Evolutionary conservation across 2,113 vertebrate genomes (phyloP).

Genomic region (Malaclemys terrapin): DNA sequence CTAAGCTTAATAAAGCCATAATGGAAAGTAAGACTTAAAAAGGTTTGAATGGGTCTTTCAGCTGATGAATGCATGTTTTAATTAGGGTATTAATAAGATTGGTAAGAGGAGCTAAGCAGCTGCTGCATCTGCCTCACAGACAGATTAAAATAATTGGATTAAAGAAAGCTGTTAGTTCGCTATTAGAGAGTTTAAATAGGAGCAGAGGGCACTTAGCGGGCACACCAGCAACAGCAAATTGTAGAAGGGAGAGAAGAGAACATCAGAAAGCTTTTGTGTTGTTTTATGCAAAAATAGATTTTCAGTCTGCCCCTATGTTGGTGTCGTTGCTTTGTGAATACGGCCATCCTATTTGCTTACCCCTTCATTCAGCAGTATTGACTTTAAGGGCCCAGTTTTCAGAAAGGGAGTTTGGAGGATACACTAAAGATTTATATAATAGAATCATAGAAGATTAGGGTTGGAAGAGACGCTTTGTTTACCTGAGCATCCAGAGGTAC

Average conservation of each 20-base stretch:
- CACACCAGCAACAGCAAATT: background rate
- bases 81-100: slow-evolving; percentile 1
- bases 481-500: too few relatives aligned
- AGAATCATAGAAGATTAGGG: too few relatives aligned
- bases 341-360: background rate
- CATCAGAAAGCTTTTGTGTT: background rate
- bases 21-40: background rate
- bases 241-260: background rate
- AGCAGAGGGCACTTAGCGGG: background rate
- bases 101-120: background rate
- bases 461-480: too few relatives aligned
- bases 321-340: background rate
- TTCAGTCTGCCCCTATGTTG: slow-evolving; percentile 31
- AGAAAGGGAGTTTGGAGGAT: background rate
- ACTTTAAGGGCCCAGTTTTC: background rate
- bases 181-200: slow-evolving; percentile 10
- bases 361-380: background rate
- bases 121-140: background rate
- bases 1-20: background rate
- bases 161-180: background rate
- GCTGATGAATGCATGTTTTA: slow-evolving; percentile 8
- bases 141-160: slow-evolving; percentile 43
- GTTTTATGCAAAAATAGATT: slow-evolving; percentile 60
- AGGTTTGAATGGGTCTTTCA: background rate
- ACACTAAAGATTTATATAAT: too few relatives aligned